Evolutionary conservation across 2,113 vertebrate genomes (phyloP).

Genomic region (Psammodynastes pulverulentus): DNA sequence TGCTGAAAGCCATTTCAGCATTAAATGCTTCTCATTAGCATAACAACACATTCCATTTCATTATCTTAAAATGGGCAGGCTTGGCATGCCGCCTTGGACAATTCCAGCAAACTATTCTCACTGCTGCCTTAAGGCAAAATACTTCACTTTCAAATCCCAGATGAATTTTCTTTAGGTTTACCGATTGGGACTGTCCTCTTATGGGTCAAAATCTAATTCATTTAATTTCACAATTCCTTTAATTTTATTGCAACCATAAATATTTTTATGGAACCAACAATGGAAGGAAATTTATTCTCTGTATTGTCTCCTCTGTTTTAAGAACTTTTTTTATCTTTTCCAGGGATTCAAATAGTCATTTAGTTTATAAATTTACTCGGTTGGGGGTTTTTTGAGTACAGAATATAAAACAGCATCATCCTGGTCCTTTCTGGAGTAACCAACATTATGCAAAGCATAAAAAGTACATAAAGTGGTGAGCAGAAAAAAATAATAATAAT

Average conservation of each 20-base stretch:
- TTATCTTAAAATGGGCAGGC: slow-evolving; percentile 25
- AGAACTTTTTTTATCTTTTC: background rate
- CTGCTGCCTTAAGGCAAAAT: slow-evolving; percentile 37
- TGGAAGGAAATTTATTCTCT: background rate
- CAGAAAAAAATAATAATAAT: background rate
- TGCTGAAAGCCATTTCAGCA: slow-evolving; percentile 14
- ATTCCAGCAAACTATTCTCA: slow-evolving; percentile 38
- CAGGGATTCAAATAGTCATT: background rate
- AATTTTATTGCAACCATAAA: background rate
- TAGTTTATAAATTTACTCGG: background rate
- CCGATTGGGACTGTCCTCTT: background rate
- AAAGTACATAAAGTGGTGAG: background rate
- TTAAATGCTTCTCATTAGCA: background rate
- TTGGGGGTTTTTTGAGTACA: background rate
- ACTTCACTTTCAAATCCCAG: background rate
- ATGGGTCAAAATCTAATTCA: background rate
- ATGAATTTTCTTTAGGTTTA: background rate
- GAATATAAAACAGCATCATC: background rate
- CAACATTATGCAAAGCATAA: background rate
- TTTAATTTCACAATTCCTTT: background rate
- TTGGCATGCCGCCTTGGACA: slow-evolving; percentile 25
- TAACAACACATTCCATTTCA: slow-evolving; percentile 2
- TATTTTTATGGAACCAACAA: background rate
- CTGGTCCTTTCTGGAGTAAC: background rate
- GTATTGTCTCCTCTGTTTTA: background rate